Evolutionary conservation across 2,113 vertebrate genomes (phyloP).

Genomic region (Sakesphorus luctuosus): DNA sequence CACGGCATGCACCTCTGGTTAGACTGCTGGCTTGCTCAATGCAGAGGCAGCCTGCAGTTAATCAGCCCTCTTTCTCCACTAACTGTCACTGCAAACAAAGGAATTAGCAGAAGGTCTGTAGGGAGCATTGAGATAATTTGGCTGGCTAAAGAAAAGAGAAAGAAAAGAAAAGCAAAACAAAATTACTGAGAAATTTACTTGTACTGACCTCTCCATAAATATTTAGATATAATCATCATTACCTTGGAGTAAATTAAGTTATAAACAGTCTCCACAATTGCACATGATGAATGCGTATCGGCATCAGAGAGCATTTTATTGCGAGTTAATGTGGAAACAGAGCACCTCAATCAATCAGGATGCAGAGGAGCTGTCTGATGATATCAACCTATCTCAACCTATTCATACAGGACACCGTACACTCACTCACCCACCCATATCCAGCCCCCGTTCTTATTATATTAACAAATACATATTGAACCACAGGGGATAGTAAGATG

Average conservation of each 20-base stretch:
- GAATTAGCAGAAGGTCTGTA: constrained; percentile 69
- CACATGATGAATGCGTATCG: constrained; percentile 59
- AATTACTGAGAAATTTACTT: constrained; percentile 69
- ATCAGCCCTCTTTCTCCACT: constrained; percentile 67
- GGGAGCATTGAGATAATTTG: constrained; percentile 72
- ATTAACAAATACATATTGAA: not conserved
- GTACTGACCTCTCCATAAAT: constrained; percentile 73
- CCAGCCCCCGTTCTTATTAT: fast-evolving
- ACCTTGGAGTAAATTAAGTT: constrained; percentile 72
- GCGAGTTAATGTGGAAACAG: constrained; percentile 72
- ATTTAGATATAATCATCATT: constrained; percentile 75
- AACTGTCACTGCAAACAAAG: constrained; percentile 74
- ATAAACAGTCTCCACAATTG: constrained; percentile 69
- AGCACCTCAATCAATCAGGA: constrained; percentile 65
- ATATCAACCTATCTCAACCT: constrained; percentile 43
- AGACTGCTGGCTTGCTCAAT: not conserved
- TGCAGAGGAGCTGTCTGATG: constrained; percentile 30
- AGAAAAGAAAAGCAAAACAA: constrained; percentile 56
- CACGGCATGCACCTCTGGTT: not conserved
- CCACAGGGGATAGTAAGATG: not conserved
- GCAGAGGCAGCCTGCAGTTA: constrained; percentile 57
- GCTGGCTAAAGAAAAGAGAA: constrained; percentile 60
- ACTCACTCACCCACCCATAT: not conserved
- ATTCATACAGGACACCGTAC: not conserved
- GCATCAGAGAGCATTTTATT: constrained; percentile 59